A percentile compares a stretch with the other conserved stretches of the same genome.
These are phyloP conservation scores for Macrosiphum euphorbiae DNA, from an alignment of 2,888 invertebrate genomes.

Conservation along the genomic window DNA sequence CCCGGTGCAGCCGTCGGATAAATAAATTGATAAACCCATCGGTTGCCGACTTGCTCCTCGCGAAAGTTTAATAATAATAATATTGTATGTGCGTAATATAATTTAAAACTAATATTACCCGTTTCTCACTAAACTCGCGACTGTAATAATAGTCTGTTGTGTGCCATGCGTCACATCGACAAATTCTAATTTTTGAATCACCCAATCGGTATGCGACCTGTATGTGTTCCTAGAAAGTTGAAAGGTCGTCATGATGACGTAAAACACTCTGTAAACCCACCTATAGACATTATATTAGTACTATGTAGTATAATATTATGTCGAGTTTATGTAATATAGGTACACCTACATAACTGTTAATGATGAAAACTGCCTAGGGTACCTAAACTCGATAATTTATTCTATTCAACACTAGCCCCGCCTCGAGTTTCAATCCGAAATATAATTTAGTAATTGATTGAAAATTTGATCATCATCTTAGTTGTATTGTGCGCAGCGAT, in stretches of 20 bases:
- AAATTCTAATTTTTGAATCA: neutral
- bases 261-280: neutral
- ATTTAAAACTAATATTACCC: neutral
- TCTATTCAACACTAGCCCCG: neutral
- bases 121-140: neutral
- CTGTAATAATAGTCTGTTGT: no score
- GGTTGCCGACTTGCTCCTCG: neutral
- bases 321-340: neutral
- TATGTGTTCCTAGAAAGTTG: neutral
- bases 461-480: neutral
- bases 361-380: neutral
- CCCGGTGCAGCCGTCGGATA: neutral
- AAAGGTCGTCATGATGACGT: neutral
- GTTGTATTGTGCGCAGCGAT: neutral
- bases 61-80: neutral
- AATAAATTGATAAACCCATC: slow-evolving; percentile 6
- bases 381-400: neutral
- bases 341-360: neutral
- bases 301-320: neutral
- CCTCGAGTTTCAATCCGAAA: neutral
- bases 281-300: neutral
- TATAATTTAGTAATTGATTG: neutral
- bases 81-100: neutral
- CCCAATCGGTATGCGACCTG: neutral
- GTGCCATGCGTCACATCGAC: neutral